Base-by-base conservation (phyloP, 2,797 vertebrate species). In the Podarcis siculus region DNA sequence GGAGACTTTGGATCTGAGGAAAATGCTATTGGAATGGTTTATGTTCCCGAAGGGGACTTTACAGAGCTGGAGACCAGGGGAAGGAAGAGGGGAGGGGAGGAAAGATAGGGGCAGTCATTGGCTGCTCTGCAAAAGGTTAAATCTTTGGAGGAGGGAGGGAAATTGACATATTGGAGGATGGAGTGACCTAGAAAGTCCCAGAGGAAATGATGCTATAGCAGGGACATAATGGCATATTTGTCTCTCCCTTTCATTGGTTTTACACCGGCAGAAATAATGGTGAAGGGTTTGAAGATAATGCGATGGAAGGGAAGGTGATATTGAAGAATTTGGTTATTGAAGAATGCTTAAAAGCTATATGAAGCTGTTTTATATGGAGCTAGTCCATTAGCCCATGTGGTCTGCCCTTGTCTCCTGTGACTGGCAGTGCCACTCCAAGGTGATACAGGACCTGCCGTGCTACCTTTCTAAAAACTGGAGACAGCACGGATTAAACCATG, bases 11-110 rank as follows among this genome's bases (percentile, higher is more conserved):
- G 55, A 66, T 35, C 82, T n/a, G 30, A 27, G 69, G 78, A 49
- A 87, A 81, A 87, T 73, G 78, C 67, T 87, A 49, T 73, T 32
- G 39, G 55, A 49, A 85, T 64, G 83, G 37, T 35, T 64, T 79
- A 30, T 85, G 82, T 82, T 92, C 83, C 85, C 89, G 83, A 89
- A 49, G 49, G 87, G 77, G 91, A 87, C 88, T 5, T 2, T 78
- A n/a, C 75, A 86, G 87, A 90, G 90, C 67, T 72, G 79, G 89
- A 92, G 61, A 87, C 6, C 23, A 83, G n/a, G 8, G 49, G 23
- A 27, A 17, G 90, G 92, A 88, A 75, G 82, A 87, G 88, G 37
- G 32, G 1, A 13, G 85, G 82, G 69, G 61, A 64, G 21, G 21
- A 3, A 39, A 69, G 49, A 49, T 67, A 15, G 10, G 42, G 8